These are phyloP conservation scores for Solenopsis fugax DNA, from an alignment of 1,140 invertebrate genomes.

Conservation along the genomic window DNA sequence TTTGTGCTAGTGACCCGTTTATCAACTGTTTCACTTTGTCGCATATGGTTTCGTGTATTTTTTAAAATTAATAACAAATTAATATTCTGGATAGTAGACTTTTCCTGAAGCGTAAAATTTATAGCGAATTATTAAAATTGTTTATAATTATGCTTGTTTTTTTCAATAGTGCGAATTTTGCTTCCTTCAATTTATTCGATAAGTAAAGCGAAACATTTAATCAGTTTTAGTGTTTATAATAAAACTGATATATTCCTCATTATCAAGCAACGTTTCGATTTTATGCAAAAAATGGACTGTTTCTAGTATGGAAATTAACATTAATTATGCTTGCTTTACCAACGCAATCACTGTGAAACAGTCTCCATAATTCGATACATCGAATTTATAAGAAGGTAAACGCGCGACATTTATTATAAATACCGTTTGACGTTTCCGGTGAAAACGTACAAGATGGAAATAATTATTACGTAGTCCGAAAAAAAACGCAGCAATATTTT, in stretches of 20 bases:
- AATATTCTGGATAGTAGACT: neutral
- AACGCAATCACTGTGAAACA: slow-evolving; percentile 16
- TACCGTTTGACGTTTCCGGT: slow-evolving; percentile 64
- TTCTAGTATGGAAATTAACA: slow-evolving; percentile 35
- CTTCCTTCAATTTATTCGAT: neutral
- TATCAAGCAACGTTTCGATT: slow-evolving; percentile 36
- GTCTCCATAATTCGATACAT: slow-evolving; percentile 29
- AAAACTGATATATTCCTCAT: neutral
- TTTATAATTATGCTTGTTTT: neutral
- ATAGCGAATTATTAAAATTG: neutral
- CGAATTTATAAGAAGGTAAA: neutral
- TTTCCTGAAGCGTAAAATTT: neutral
- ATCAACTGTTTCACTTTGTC: neutral
- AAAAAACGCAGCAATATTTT: slow-evolving; percentile 28
- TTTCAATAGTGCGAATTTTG: neutral
- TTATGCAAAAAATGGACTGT: neutral
- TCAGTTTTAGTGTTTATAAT: neutral
- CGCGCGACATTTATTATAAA: slow-evolving; percentile 55
- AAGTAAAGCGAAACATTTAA: neutral
- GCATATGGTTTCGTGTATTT: neutral
- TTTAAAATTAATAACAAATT: neutral
- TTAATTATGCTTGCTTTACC: slow-evolving; percentile 16
- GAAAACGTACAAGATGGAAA: slow-evolving; percentile 61
- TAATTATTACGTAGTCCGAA: slow-evolving; percentile 12
- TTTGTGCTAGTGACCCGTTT: neutral